Percentiles rank a stretch among this genome's conserved stretches.
Conservation (phyloP, 2,888 invertebrate species). For the Diadromus collaris region DNA sequence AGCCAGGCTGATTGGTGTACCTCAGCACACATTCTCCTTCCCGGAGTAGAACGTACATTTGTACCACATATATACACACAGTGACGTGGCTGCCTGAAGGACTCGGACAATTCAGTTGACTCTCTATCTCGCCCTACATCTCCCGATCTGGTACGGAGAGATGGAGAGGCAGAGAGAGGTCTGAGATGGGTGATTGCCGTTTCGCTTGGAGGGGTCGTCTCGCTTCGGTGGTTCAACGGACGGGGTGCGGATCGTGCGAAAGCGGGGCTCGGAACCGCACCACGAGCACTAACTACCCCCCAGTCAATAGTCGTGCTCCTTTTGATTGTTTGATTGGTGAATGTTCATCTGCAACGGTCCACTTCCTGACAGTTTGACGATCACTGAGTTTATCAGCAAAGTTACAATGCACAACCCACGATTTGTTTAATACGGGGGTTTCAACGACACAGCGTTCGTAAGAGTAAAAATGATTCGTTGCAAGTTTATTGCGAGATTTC, state of each 20-base stretch:
- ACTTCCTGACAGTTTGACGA: conserved; percentile 23
- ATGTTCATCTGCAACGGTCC: neutral
- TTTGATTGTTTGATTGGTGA: conserved; percentile 6
- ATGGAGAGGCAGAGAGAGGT: conserved; percentile 6
- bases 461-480: neutral
- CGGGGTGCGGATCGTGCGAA: conserved; percentile 27
- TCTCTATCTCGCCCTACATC: conserved; percentile 46
- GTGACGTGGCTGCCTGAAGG: conserved; percentile 36
- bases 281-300: conserved; percentile 18
- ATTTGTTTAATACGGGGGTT: neutral
- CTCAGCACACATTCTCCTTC: conserved; percentile 50
- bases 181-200: conserved; percentile 49
- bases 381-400: conserved; percentile 1
- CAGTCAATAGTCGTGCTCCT: conserved; percentile 22
- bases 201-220: conserved; percentile 19
- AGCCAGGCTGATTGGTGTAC: conserved; percentile 49
- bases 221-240: conserved; percentile 41
- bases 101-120: conserved; percentile 49
- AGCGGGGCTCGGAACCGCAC: conserved; percentile 17
- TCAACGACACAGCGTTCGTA: neutral
- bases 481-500: neutral
- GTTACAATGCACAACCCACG: neutral
- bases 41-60: conserved; percentile 40
- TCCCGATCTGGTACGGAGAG: conserved; percentile 3
- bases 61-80: conserved; percentile 42